These are phyloP conservation scores for Archips crataeganus DNA, from an alignment of 2,888 invertebrate genomes.

Conservation along the genomic window DNA sequence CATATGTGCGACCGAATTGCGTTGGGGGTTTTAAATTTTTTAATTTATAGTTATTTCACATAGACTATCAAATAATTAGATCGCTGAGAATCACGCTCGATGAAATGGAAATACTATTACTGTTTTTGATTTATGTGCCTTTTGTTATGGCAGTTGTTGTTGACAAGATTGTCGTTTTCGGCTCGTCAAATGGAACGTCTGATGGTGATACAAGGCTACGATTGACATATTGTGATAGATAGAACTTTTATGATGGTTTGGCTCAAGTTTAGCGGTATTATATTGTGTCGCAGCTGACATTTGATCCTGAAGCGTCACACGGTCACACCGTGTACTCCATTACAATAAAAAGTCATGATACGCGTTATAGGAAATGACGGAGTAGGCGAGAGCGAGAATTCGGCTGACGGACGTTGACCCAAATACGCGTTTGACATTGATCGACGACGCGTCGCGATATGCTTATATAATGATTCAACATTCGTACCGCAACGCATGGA, in stretches of 20 bases:
- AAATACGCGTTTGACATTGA: constrained; percentile 85
- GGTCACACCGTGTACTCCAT: constrained; percentile 23
- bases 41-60: constrained; percentile 52
- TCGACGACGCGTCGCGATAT: constrained; percentile 80
- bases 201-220: not conserved
- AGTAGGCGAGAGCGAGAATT: constrained; percentile 75
- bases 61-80: constrained; percentile 49
- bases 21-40: too few relatives aligned
- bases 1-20: too few relatives aligned
- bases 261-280: not conserved
- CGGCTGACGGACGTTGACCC: constrained; percentile 81
- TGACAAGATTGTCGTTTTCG: constrained; percentile 1
- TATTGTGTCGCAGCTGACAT: not conserved
- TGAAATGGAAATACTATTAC: constrained; percentile 9
- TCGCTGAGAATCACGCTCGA: constrained; percentile 15
- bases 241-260: not conserved
- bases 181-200: constrained; percentile 8
- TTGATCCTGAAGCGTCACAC: constrained; percentile 11
- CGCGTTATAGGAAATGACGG: constrained; percentile 72
- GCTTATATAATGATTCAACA: constrained; percentile 67
- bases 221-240: not conserved
- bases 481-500: constrained; percentile 65
- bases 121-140: constrained; percentile 28
- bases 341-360: constrained; percentile 58
- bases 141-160: constrained; percentile 37